Percentiles rank a stretch among this genome's conserved stretches.
These are phyloP conservation scores for Bombus cullumanus DNA, from an alignment of 1,140 invertebrate genomes.

Conservation along the genomic window DNA sequence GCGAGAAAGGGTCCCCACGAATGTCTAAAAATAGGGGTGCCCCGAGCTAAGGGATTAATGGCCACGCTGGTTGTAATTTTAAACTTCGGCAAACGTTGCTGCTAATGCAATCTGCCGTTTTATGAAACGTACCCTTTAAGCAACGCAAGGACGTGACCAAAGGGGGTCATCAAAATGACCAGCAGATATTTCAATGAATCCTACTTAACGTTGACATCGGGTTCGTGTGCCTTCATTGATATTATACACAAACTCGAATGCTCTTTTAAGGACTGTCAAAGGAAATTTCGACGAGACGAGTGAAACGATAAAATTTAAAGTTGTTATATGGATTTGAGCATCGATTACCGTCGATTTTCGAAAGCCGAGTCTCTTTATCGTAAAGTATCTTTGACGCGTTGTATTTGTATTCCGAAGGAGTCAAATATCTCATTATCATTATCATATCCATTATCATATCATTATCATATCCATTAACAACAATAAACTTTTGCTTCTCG, in stretches of 20 bases:
- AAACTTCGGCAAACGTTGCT: conserved; percentile 57
- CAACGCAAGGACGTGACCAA: background rate
- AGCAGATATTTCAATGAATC: conserved; percentile 43
- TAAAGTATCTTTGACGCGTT: background rate
- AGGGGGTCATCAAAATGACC: conserved; percentile 43
- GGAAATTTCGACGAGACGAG: background rate
- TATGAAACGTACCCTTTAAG: conserved; percentile 43
- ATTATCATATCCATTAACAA: background rate
- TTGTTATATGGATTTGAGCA: no score
- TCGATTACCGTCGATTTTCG: background rate
- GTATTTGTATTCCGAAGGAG: no score
- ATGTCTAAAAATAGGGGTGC: conserved; percentile 64
- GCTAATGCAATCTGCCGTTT: conserved; percentile 57
- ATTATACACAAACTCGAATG: background rate
- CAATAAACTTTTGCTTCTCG: background rate
- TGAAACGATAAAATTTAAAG: background rate
- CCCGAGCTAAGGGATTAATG: conserved; percentile 58
- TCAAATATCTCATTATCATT: background rate
- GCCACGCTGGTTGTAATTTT: conserved; percentile 59
- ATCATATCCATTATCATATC: no score
- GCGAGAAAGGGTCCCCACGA: conserved; percentile 27
- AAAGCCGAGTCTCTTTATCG: background rate
- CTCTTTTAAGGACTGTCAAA: background rate
- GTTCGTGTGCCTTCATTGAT: conserved; percentile 7
- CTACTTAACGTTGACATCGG: background rate